Conservation (phyloP, 2,888 invertebrate species). For the Cyclophora albipunctata region DNA sequence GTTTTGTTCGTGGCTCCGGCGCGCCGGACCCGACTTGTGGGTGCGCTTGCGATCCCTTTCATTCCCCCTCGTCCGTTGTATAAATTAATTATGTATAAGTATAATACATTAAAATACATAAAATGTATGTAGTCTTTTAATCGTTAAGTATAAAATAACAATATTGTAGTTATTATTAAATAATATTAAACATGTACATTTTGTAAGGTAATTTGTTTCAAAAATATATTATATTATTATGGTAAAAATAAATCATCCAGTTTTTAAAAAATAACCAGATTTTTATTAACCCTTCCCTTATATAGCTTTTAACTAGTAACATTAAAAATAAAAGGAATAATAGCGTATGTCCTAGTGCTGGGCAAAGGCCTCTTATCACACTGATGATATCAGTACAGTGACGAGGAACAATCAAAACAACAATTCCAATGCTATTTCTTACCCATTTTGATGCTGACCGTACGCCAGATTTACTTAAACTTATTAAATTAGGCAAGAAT, state of each 20-base stretch:
- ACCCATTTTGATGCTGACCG: no score
- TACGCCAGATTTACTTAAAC: no score
- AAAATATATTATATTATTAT: slow-evolving; percentile 82
- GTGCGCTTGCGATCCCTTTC: slow-evolving; percentile 11
- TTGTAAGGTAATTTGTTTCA: slow-evolving; percentile 85
- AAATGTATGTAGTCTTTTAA: slow-evolving; percentile 72
- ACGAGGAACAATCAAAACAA: no score
- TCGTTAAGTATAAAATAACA: slow-evolving; percentile 76
- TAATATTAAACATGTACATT: slow-evolving; percentile 81
- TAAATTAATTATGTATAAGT: slow-evolving; percentile 68
- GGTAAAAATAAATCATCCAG: slow-evolving; percentile 80
- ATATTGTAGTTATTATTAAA: slow-evolving; percentile 61
- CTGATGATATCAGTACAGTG: no score
- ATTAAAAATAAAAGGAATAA: no score
- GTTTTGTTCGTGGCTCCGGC: no score
- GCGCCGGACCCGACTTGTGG: no score
- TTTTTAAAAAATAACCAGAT: slow-evolving; percentile 75
- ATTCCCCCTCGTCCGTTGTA: slow-evolving; percentile 61
- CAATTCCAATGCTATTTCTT: no score
- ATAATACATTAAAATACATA: slow-evolving; percentile 65
- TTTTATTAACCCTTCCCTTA: slow-evolving; percentile 37
- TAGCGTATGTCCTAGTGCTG: no score
- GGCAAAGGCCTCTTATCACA: no score
- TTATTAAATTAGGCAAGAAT: no score
- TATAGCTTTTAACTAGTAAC: no score